Evolutionary conservation across 2,113 vertebrate species (phyloP).

Genomic region (Aplodontia rufa): DNA sequence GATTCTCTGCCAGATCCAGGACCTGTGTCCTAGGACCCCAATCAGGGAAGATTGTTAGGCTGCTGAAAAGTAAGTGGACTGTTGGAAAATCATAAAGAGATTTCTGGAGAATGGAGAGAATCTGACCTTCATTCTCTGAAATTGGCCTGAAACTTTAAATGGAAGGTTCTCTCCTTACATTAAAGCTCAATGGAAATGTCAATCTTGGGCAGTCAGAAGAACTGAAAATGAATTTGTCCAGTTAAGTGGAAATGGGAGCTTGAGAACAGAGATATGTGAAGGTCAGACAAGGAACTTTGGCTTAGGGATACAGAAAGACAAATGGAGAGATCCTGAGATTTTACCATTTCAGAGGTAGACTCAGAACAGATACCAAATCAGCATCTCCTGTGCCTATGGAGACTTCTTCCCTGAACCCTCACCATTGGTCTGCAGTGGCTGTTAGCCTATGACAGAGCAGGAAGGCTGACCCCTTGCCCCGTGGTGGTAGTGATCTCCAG

Average conservation of each 20-base stretch:
- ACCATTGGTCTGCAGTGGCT: fast-evolving
- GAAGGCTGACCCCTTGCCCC: not conserved
- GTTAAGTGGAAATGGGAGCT: not conserved
- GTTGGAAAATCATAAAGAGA: not conserved
- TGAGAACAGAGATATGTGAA: not conserved
- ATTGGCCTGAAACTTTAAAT: not conserved
- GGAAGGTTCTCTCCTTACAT: not conserved
- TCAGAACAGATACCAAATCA: not conserved
- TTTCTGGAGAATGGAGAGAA: not conserved
- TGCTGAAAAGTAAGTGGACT: not conserved
- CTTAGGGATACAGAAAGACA: not conserved
- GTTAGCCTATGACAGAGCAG: not conserved
- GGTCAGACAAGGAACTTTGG: not conserved
- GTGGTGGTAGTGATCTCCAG: no score
- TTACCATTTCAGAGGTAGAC: not conserved
- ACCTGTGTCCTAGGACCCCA: not conserved
- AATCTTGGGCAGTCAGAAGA: not conserved
- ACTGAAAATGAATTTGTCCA: not conserved
- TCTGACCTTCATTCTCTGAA: not conserved
- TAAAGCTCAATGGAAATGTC: not conserved
- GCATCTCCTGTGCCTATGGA: not conserved
- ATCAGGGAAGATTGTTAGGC: not conserved
- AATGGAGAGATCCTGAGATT: not conserved
- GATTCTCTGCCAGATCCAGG: not conserved
- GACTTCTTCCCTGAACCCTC: not conserved